These are phyloP conservation scores for Eudemis profundana DNA, from an alignment of 2,888 invertebrate genomes.

Conservation along the genomic window DNA sequence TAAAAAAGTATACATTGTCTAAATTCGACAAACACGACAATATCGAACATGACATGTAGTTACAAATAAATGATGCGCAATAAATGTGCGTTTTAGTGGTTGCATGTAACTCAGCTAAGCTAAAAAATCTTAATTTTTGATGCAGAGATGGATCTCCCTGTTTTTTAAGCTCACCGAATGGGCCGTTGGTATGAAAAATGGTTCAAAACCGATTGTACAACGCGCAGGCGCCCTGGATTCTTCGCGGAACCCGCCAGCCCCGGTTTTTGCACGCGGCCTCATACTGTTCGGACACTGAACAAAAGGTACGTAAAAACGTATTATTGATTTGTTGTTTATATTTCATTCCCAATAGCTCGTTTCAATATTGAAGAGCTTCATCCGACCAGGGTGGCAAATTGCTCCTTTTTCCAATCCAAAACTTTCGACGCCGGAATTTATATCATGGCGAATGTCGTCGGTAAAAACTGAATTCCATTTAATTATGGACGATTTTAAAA, in stretches of 20 bases:
- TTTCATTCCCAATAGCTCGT: slow-evolving; percentile 59
- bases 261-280: slow-evolving; percentile 72
- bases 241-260: slow-evolving; percentile 74
- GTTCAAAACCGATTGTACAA: slow-evolving; percentile 16
- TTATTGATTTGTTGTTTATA: slow-evolving; percentile 65
- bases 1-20: no score
- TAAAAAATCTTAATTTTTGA: no score
- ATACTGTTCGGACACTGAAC: slow-evolving; percentile 62
- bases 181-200: slow-evolving; percentile 21
- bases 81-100: no score
- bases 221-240: slow-evolving; percentile 59
- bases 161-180: neutral
- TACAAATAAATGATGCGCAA: no score
- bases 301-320: slow-evolving; percentile 66
- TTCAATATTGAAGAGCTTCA: slow-evolving; percentile 63
- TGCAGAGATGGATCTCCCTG: neutral
- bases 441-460: slow-evolving; percentile 72
- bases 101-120: no score
- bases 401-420: slow-evolving; percentile 68
- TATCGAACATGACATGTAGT: no score
- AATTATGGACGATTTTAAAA: slow-evolving; percentile 84
- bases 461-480: slow-evolving; percentile 82
- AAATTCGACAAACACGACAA: no score
- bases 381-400: slow-evolving; percentile 77
- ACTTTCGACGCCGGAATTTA: slow-evolving; percentile 75